Conservation (phyloP, 2,888 invertebrate species). For the Automeris io region DNA sequence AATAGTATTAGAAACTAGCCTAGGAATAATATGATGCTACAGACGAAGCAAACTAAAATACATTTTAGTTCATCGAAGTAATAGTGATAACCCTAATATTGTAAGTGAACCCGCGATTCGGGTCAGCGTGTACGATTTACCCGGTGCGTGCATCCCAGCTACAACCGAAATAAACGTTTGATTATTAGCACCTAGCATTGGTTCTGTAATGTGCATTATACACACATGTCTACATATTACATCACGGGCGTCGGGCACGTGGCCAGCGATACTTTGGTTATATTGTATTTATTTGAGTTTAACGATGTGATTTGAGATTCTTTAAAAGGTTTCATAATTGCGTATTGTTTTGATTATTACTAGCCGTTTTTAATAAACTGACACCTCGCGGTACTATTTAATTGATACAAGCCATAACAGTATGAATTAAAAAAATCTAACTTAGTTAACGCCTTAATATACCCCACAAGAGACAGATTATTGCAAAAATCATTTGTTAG, state of each 20-base stretch:
- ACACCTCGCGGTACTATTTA: no score
- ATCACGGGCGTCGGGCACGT: background rate
- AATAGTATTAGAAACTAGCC: no score
- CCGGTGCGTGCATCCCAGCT: conserved; percentile 8
- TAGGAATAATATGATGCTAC: no score
- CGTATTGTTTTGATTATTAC: background rate
- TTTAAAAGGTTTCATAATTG: background rate
- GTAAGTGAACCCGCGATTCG: conserved; percentile 44
- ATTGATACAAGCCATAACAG: no score
- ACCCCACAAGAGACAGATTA: no score
- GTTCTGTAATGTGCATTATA: conserved; percentile 4
- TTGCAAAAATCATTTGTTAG: no score
- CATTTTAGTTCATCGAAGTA: no score
- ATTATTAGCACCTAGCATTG: background rate
- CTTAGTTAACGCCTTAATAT: no score
- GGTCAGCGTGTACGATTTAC: conserved; percentile 40
- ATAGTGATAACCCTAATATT: background rate
- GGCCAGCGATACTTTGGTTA: background rate
- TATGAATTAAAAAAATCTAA: no score
- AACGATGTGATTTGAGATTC: background rate
- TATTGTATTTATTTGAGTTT: background rate
- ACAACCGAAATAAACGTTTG: conserved; percentile 9
- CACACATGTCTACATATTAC: no score
- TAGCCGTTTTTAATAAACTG: no score
- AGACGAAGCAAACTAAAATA: no score